A percentile compares a stretch with the other conserved stretches of the same genome.
These are phyloP conservation scores for Drosophila recens DNA, from an alignment of 2,888 invertebrate species.

Conservation along the genomic window DNA sequence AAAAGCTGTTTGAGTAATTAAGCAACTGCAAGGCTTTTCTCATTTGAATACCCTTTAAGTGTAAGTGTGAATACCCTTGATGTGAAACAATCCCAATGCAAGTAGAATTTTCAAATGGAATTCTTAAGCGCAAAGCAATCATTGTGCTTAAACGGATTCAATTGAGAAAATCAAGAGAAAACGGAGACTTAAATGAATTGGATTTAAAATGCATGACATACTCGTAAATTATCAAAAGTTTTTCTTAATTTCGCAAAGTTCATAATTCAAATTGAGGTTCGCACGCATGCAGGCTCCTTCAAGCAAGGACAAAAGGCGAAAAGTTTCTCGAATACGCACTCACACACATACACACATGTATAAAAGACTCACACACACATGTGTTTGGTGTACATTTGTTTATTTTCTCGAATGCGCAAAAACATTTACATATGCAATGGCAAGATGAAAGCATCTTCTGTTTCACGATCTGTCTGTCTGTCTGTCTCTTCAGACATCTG, in stretches of 20 bases:
- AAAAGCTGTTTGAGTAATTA: conserved; percentile 41
- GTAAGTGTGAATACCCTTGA: neutral
- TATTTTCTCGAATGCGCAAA: conserved; percentile 75
- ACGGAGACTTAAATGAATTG: too few species aligned
- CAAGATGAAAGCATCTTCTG: conserved; percentile 68
- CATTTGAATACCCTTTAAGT: neutral
- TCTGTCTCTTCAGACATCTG: conserved; percentile 22
- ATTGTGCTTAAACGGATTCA: conserved; percentile 5
- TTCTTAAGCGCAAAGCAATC: conserved; percentile 2
- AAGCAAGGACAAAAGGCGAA: conserved; percentile 48
- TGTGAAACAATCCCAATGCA: neutral
- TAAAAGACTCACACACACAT: neutral
- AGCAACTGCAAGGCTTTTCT: neutral
- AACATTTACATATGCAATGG: conserved; percentile 75
- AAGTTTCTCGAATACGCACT: conserved; percentile 20
- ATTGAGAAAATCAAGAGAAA: conserved; percentile 5
- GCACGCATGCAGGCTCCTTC: conserved; percentile 47
- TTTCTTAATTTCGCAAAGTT: conserved; percentile 69
- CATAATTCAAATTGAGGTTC: conserved; percentile 70
- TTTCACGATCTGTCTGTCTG: conserved; percentile 17
- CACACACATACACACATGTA: conserved; percentile 3
- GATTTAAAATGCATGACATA: conserved; percentile 70
- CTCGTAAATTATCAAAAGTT: conserved; percentile 72
- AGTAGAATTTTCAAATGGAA: neutral
- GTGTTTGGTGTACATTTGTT: conserved; percentile 60